Conservation (phyloP, 2,113 vertebrate genomes). For the Epinephelus cyanopodus region DNA sequence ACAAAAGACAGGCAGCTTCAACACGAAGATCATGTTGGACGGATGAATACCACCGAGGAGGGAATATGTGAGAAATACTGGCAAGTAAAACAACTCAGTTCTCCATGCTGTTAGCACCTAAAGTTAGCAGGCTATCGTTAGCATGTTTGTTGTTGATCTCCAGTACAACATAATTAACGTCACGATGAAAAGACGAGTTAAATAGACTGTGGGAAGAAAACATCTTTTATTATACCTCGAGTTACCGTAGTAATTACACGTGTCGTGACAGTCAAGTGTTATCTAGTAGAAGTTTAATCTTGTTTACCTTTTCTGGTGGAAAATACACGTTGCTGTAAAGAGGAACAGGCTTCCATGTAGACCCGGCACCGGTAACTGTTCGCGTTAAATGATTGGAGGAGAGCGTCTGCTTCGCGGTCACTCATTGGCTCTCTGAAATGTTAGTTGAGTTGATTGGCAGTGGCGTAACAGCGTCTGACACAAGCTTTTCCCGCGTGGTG, state of each 20-base stretch:
- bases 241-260: fast-evolving
- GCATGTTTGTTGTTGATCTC: slow-evolving; percentile 62
- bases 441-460: slow-evolving; percentile 17
- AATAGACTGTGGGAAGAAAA: neutral
- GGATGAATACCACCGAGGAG: no score
- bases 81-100: neutral
- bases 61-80: neutral
- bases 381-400: slow-evolving; percentile 56
- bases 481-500: slow-evolving; percentile 53
- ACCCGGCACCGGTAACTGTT: slow-evolving; percentile 10
- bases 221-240: fast-evolving
- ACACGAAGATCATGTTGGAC: no score
- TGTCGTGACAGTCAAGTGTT: no score
- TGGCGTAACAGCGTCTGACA: slow-evolving; percentile 2
- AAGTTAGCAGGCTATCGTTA: slow-evolving; percentile 67
- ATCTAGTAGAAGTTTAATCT: neutral
- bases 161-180: neutral
- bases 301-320: slow-evolving; percentile 67
- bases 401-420: fast-evolving
- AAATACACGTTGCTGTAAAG: slow-evolving; percentile 44
- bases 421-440: slow-evolving; percentile 56
- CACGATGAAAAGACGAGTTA: neutral
- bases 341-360: neutral
- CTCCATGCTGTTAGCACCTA: neutral
- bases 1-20: neutral